Evolutionary conservation across 2,113 vertebrate species (phyloP).

Genomic region (Sebastes schlegelii): DNA sequence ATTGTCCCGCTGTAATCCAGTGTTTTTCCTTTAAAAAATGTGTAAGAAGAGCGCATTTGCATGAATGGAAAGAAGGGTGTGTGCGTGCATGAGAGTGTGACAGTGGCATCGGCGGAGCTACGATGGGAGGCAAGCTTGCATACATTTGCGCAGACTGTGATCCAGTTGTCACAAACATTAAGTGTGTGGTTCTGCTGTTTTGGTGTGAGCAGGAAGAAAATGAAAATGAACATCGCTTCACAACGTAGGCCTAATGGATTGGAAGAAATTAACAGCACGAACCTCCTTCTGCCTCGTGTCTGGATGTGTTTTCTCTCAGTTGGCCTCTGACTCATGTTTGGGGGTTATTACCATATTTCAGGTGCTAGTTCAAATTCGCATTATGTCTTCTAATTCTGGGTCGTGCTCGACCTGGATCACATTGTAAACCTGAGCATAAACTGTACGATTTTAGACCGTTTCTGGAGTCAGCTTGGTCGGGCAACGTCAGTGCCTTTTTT

Average conservation of each 20-base stretch:
- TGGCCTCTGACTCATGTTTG: constrained; percentile 61
- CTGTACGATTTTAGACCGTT: no score
- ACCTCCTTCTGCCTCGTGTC: constrained; percentile 62
- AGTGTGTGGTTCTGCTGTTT: constrained; percentile 39
- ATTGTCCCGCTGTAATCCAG: constrained; percentile 79
- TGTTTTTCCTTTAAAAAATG: constrained; percentile 32
- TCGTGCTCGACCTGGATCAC: constrained; percentile 8
- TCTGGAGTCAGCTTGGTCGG: no score
- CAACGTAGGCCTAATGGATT: constrained; percentile 66
- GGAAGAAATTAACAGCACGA: constrained; percentile 72
- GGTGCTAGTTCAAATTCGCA: constrained; percentile 58
- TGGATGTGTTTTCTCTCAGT: constrained; percentile 47
- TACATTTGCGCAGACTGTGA: constrained; percentile 61
- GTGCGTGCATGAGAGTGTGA: constrained; percentile 49
- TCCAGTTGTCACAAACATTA: constrained; percentile 64
- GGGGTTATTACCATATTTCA: constrained; percentile 55
- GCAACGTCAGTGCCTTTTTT: no score
- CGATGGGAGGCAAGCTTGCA: constrained; percentile 58
- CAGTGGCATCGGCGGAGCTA: constrained; percentile 43
- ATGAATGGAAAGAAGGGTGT: constrained; percentile 65
- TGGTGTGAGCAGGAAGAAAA: constrained; percentile 41
- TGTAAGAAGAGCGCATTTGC: constrained; percentile 69
- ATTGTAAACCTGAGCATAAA: no score
- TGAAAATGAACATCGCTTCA: constrained; percentile 68
- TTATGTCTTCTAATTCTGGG: constrained; percentile 10